Conservation (phyloP, 2,888 invertebrate genomes). For the Pherbina coryleti region DNA sequence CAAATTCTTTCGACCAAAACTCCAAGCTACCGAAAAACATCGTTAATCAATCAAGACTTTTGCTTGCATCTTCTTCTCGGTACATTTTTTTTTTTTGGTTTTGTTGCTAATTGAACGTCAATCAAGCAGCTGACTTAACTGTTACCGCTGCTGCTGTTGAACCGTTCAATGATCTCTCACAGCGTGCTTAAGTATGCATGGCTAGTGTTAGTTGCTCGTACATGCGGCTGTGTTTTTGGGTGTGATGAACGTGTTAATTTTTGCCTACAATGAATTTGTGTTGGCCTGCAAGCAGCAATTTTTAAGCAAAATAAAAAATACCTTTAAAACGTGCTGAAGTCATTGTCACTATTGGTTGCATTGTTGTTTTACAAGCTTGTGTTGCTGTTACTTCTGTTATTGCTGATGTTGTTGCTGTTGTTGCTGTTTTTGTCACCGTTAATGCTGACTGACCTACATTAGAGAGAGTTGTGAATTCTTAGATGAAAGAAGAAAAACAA, state of each 20-base stretch:
- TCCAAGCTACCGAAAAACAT: not conserved
- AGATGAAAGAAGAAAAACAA: not conserved
- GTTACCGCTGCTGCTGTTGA: too few relatives aligned
- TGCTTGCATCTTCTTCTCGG: not conserved
- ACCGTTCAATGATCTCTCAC: not conserved
- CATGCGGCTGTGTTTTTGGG: not conserved
- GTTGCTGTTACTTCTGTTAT: not conserved
- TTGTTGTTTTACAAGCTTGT: not conserved
- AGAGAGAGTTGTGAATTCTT: conserved; percentile 16
- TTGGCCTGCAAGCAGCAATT: not conserved
- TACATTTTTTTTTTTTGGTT: not conserved
- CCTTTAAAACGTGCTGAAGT: not conserved
- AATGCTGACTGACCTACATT: conserved; percentile 13
- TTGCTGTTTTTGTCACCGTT: not conserved
- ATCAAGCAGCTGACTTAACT: not conserved
- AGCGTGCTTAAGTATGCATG: too few relatives aligned
- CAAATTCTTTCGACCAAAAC: not conserved
- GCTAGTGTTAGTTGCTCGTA: too few relatives aligned
- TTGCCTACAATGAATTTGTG: not conserved
- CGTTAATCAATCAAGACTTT: not conserved
- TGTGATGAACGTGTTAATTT: conserved; percentile 4
- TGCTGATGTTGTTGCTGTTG: too few relatives aligned
- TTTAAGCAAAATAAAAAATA: not conserved
- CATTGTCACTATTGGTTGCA: conserved; percentile 9
- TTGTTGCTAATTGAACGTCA: not conserved